Conservation (phyloP, 2,888 invertebrate genomes). For the Erebia palarica region DNA sequence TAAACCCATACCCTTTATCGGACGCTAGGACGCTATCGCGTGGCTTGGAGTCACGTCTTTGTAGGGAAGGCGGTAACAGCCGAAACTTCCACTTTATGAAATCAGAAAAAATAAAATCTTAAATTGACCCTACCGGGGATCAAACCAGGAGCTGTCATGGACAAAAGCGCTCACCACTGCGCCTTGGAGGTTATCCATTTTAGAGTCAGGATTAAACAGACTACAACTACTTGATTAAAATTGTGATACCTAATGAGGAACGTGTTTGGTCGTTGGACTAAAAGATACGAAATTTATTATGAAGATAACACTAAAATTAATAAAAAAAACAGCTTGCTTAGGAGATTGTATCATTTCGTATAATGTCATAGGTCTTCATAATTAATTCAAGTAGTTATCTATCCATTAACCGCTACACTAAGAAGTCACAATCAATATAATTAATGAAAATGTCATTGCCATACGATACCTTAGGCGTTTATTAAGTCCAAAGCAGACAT, state of each 20-base stretch:
- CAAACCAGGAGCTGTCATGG: too few species aligned
- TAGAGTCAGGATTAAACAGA: too few species aligned
- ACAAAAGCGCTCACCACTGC: too few species aligned
- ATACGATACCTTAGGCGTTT: slow-evolving; percentile 40
- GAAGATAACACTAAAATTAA: neutral
- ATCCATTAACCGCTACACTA: slow-evolving; percentile 23
- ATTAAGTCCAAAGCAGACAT: slow-evolving; percentile 26
- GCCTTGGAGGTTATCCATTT: too few species aligned
- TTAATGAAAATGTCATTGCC: slow-evolving; percentile 48
- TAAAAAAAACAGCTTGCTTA: neutral
- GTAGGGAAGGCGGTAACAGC: too few species aligned
- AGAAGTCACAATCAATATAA: slow-evolving; percentile 36
- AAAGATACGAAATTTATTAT: neutral
- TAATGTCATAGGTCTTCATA: slow-evolving; percentile 18
- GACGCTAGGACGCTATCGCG: too few species aligned
- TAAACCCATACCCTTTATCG: too few species aligned
- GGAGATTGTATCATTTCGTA: neutral
- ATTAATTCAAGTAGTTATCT: slow-evolving; percentile 19
- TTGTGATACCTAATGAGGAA: neutral
- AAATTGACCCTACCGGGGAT: too few species aligned
- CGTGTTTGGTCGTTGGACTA: neutral
- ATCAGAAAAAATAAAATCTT: too few species aligned
- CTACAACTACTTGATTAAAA: too few species aligned
- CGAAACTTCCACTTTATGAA: too few species aligned
- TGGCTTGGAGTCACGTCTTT: too few species aligned